Conservation (phyloP, 1,140 invertebrate genomes). For the Camponotus vicinus region DNA sequence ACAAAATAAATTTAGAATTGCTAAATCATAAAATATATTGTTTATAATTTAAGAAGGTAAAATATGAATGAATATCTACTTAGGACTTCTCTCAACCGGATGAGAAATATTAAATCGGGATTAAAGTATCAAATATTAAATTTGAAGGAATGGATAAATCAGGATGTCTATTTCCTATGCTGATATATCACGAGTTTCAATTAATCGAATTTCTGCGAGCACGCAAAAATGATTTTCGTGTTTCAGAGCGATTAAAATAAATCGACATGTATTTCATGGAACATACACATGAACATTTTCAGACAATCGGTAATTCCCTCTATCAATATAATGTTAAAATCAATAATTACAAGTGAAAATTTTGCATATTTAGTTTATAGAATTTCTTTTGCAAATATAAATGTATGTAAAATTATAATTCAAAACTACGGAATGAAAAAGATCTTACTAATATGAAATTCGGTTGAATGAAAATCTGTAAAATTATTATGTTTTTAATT, state of each 20-base stretch:
- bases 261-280: neutral
- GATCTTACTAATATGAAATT: neutral
- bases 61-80: neutral
- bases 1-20: neutral
- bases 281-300: neutral
- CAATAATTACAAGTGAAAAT: conserved; percentile 8
- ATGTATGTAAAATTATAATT: neutral
- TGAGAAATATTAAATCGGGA: conserved; percentile 2
- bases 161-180: conserved; percentile 22
- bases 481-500: neutral
- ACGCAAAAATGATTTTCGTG: conserved; percentile 38
- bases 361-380: neutral
- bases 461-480: neutral
- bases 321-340: conserved; percentile 14
- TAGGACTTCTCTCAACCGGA: neutral
- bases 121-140: neutral
- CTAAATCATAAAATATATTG: neutral
- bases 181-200: conserved; percentile 29
- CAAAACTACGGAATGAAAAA: neutral
- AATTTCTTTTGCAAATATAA: neutral
- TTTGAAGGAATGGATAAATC: conserved; percentile 10
- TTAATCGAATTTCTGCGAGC: conserved; percentile 38
- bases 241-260: conserved; percentile 37
- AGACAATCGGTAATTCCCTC: neutral
- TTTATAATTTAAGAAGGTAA: neutral